phyloP scores from a whole-genome alignment of 2,113 vertebrate species.

The Sylvietta virens region DNA sequence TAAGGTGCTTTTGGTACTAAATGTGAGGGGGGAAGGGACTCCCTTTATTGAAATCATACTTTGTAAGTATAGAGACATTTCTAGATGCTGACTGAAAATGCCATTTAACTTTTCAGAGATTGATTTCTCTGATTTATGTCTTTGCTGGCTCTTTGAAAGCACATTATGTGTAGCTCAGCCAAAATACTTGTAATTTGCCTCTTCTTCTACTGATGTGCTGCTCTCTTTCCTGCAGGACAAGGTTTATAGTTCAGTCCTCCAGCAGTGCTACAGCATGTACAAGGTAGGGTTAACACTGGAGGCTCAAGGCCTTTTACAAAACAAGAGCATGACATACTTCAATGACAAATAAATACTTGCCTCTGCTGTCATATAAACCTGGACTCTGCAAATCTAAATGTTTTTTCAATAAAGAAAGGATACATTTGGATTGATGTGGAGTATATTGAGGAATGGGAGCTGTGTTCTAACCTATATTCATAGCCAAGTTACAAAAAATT shows the following conservation, averaged over 20 bases:
- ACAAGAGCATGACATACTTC: neutral
- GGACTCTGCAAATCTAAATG: neutral
- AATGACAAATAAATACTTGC: neutral
- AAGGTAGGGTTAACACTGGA: conserved; percentile 77
- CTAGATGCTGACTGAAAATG: neutral
- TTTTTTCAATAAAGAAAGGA: neutral
- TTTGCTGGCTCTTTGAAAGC: neutral
- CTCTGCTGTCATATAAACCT: neutral
- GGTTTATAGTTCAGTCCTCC: conserved; percentile 92
- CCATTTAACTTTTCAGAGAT: neutral
- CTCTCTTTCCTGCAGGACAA: conserved; percentile 82
- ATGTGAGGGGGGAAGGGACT: neutral
- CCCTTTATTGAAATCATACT: neutral
- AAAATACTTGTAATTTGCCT: neutral
- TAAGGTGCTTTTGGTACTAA: neutral
- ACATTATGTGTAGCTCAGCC: neutral
- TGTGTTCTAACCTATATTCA: neutral
- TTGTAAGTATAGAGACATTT: neutral
- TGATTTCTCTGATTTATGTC: neutral
- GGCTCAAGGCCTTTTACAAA: neutral
- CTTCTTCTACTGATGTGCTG: neutral
- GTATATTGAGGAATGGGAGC: neutral
- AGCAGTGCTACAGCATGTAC: conserved; percentile 98
- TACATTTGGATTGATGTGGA: neutral
- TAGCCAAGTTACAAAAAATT: neutral